Base-by-base conservation (phyloP, 2,797 vertebrate species). In the Epinephelus awoara region DNA sequence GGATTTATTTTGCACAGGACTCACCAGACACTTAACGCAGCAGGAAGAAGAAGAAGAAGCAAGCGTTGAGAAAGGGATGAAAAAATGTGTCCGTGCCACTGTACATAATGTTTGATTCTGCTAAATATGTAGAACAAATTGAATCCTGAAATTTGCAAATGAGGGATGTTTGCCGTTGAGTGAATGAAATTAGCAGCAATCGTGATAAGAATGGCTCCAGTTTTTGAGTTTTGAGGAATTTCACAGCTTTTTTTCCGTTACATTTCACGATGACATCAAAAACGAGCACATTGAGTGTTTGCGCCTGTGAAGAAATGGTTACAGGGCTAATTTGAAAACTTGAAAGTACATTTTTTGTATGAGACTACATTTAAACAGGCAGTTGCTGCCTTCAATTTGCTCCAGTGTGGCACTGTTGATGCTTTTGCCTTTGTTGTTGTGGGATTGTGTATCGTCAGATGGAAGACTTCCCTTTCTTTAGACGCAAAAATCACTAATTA, bases 71-170 rank as follows among this genome's bases (percentile, higher is more conserved):
- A 72, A 77, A 52, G 57, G 75, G 70, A 82, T 67, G 3, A 27
- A 42, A 18, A 55, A 55, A 61, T 65, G 34, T 0, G 2, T 1
- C 50, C 23, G 0, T 52, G 58, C 1, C 0, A 65, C 67, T 51
- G n/a, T 17, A 68, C 58, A 75, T 21, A 46, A 73, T 52, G 49
- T 73, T 66, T 46, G 59, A 82, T 80, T 80, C 27, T 23, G 13
- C 42, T 47, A 72, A 84, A 76, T 55, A 67, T 49, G 77, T 67
- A 14, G 79, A 86, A 76, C 81, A 57, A 82, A 84, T 75, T 61
- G 5, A 82, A 77, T 75, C 67, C 47, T 17, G 11, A 42, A 64
- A 38, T 71, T 71, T 78, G 34, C 64, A 73, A 67, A 79, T 67
- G n/a, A 63, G 51, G 55, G 25, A n/a, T 57, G 46, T 73, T 67